phyloP scores from a whole-genome alignment of 2,113 vertebrate genomes.

The Antechinus stuartii region DNA sequence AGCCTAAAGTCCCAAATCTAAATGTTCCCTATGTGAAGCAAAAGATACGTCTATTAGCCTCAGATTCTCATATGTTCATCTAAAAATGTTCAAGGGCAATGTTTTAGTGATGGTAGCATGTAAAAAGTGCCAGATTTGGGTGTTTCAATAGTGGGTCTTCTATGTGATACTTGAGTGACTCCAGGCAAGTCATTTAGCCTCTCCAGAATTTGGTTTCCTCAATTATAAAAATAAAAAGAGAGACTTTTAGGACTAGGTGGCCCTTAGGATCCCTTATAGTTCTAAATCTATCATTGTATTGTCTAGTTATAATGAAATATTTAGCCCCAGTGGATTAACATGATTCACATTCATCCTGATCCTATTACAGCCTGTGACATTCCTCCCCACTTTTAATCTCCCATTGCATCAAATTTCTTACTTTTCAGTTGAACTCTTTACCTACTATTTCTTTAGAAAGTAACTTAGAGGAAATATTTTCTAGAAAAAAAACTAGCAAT shows the following conservation, averaged over 20 bases:
- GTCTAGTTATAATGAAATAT: neutral
- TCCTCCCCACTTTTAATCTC: neutral
- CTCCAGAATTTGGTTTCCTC: neutral
- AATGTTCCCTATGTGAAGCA: neutral
- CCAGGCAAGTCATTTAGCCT: neutral
- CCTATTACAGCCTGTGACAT: neutral
- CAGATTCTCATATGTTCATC: neutral
- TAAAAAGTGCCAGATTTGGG: neutral
- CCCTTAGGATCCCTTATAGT: neutral
- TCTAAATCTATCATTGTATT: neutral
- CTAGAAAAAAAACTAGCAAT: constrained; percentile 45
- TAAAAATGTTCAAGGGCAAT: neutral
- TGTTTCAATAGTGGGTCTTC: neutral
- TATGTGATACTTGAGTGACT: neutral
- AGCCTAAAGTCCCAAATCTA: neutral
- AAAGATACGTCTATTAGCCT: neutral
- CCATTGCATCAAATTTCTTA: constrained; percentile 18
- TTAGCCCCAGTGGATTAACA: neutral
- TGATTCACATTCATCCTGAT: neutral
- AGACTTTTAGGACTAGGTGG: neutral
- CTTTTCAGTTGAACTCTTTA: constrained; percentile 20
- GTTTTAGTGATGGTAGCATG: neutral
- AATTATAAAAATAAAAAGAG: neutral
- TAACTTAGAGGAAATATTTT: constrained; percentile 35
- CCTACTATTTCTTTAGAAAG: constrained; percentile 28